These are phyloP conservation scores for Eumacrocentrus americanus DNA, from an alignment of 2,888 invertebrate genomes.

Conservation along the genomic window DNA sequence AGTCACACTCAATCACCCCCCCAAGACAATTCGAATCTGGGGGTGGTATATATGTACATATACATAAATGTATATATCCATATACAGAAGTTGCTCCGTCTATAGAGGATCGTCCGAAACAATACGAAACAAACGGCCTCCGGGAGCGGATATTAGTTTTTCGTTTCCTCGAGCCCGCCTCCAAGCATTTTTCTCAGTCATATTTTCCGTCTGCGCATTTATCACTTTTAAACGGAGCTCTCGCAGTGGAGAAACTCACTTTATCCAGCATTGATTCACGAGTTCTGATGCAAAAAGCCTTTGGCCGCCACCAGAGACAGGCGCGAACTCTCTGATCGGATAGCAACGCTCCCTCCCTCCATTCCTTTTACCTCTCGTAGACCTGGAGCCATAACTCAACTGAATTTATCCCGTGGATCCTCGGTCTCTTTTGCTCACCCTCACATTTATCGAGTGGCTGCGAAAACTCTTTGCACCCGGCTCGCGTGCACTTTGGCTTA, in stretches of 20 bases:
- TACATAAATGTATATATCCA: neutral
- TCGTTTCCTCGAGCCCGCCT: slow-evolving; percentile 53
- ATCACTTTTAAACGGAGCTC: slow-evolving; percentile 57
- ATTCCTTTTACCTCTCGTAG: neutral
- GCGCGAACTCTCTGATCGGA: slow-evolving; percentile 1
- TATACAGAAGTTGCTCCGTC: neutral
- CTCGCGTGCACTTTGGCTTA: slow-evolving; percentile 59
- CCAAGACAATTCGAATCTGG: slow-evolving; percentile 48
- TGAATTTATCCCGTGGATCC: slow-evolving; percentile 6
- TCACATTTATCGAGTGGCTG: neutral
- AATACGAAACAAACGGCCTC: slow-evolving; percentile 61
- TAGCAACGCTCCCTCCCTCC: slow-evolving; percentile 15
- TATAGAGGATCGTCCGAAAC: slow-evolving; percentile 50
- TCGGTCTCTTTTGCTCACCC: neutral
- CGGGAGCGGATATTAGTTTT: slow-evolving; percentile 61
- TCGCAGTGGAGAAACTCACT: slow-evolving; percentile 19
- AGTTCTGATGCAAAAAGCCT: slow-evolving; percentile 29
- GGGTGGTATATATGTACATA: neutral
- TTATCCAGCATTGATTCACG: slow-evolving; percentile 20
- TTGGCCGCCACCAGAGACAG: slow-evolving; percentile 18
- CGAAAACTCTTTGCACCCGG: slow-evolving; percentile 45
- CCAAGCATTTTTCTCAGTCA: slow-evolving; percentile 58
- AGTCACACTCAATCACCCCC: slow-evolving; percentile 60
- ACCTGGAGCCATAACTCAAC: slow-evolving; percentile 13
- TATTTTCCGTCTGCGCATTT: slow-evolving; percentile 58